Evolutionary conservation across 2,113 vertebrate species (phyloP), one percentile per base, ranked within the genome.

Genomic region (Hystrix cristata): DNA sequence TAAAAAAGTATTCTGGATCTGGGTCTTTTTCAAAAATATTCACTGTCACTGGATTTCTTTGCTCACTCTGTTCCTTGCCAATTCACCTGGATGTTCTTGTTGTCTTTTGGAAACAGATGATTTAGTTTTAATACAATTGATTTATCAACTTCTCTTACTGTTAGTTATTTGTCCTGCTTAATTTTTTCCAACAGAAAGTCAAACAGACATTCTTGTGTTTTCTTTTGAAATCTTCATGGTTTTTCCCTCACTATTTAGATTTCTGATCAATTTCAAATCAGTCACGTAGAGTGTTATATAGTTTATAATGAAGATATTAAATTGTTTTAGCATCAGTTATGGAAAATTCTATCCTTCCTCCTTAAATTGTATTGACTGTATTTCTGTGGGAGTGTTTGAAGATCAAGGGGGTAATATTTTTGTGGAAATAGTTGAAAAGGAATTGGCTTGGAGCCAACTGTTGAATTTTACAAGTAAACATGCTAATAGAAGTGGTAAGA

Each of bases 261-360:
- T 43, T 79, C 87, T 93, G 5, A 86, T 80, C 48, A 90, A 81
- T 60, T 95, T 80, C 57, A 90, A 59, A 86, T 95, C 51, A 55
- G 51, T 62, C 3, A 11, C 19, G 11, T 55, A 46, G 79, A 43
- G 18, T 64, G 14, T 78, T 18, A 71, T 10, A n/a, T 34, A 57
- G 46, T 57, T 60, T 95, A 53, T 79, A 43, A 74, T 12, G 31
- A 53, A 84, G 46, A 55, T 67, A 71, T 65, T n/a, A 90, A 74
- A 55, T 78, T 95, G 23, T 55, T 90, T 83, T 27, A 59, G 25
- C 15, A 88, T 84, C 4, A 46, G 18, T 65, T 71, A 79, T 48
- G 48, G 69, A 79, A 79, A 82, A 62, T 12, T 34, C 7, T 34
- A 43, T 67, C 16, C 82, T 19, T 86, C 10, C 4, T 89, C 3